Percentiles rank a stretch among this genome's conserved stretches.
phyloP scores from a whole-genome alignment of 2,888 invertebrate species.

The Catocala sponsa region DNA sequence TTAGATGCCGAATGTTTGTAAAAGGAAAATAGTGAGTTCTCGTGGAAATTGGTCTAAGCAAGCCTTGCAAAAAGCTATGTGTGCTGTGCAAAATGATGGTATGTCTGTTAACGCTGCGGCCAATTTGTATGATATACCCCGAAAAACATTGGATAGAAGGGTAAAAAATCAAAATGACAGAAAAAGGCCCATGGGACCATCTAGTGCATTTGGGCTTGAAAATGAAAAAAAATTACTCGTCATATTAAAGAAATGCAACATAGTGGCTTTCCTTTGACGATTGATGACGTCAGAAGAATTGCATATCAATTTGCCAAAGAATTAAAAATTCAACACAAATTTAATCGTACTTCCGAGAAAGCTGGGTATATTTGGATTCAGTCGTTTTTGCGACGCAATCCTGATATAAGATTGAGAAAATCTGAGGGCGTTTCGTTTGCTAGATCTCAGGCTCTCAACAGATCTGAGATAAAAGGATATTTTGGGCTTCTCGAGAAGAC shows the following conservation, averaged over 20 bases:
- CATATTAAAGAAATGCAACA: neutral
- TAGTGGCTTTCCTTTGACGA: conserved; percentile 1
- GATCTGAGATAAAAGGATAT: conserved; percentile 22
- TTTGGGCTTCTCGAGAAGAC: conserved; percentile 28
- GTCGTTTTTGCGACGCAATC: conserved; percentile 1
- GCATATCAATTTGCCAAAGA: conserved; percentile 5
- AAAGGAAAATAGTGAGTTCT: no score
- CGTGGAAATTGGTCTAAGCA: no score
- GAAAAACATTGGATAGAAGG: no score
- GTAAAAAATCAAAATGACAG: neutral
- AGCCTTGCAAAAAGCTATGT: no score
- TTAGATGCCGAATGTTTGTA: no score
- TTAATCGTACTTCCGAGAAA: neutral
- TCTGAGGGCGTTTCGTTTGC: conserved; percentile 34
- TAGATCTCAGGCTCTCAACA: conserved; percentile 23
- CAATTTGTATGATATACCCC: no score
- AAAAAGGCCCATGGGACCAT: neutral
- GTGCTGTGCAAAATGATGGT: no score
- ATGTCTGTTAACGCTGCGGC: no score
- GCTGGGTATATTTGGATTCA: no score
- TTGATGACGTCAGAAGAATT: neutral
- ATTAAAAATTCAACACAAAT: neutral
- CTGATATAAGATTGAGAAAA: conserved; percentile 2
- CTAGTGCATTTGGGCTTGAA: neutral
- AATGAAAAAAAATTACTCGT: neutral